These are phyloP conservation scores for Psophia crepitans DNA, from an alignment of 2,113 vertebrate genomes.

Conservation along the genomic window DNA sequence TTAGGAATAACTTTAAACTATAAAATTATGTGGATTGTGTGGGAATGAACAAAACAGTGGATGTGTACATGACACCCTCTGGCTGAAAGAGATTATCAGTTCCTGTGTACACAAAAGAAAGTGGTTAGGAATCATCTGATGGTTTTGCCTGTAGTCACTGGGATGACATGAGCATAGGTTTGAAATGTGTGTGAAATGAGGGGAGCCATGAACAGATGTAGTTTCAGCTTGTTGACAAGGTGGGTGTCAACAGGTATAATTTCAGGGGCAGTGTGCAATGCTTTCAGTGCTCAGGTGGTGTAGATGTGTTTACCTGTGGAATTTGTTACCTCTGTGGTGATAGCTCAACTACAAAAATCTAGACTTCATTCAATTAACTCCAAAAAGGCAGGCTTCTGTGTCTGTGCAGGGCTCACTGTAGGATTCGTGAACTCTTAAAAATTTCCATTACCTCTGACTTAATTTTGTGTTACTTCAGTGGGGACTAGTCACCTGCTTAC, in stretches of 20 bases:
- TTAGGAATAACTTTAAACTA: not conserved
- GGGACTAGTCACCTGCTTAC: not conserved
- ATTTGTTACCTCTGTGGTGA: not conserved
- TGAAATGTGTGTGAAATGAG: not conserved
- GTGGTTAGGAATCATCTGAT: not conserved
- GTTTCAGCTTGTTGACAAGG: not conserved
- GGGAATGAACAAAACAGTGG: not conserved
- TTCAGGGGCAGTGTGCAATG: not conserved
- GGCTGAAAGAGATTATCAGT: not conserved
- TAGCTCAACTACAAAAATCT: not conserved
- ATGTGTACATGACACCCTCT: not conserved
- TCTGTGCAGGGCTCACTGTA: not conserved
- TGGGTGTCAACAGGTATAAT: not conserved
- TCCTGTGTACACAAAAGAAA: not conserved
- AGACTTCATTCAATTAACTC: not conserved
- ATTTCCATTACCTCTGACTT: not conserved
- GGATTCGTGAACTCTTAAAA: not conserved
- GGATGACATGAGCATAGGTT: not conserved
- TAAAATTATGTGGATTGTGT: not conserved
- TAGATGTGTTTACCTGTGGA: not conserved
- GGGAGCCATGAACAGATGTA: not conserved
- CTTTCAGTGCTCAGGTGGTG: not conserved
- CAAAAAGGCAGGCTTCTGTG: not conserved
- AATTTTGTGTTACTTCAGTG: not conserved
- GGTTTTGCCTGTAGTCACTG: not conserved